Evolutionary conservation across 1,140 invertebrate genomes (phyloP), one percentile per base, ranked within the genome.

Genomic region (Leptestheria dahalacensis): DNA sequence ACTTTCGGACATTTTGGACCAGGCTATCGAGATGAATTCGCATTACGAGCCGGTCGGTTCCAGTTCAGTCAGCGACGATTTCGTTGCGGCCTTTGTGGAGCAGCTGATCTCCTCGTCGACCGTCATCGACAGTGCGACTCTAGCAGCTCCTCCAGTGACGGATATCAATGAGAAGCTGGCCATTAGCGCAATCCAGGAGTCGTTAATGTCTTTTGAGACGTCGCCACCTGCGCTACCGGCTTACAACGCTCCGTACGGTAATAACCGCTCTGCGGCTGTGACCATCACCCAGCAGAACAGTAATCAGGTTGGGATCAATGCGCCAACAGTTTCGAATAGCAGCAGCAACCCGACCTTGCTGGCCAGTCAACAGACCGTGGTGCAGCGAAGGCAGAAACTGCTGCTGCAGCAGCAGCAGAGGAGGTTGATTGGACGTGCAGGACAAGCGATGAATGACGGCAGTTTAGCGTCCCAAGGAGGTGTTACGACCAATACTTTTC

Each of bases 111-210:
- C 57, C 3, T 51, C 50, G 20, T 24, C 61, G 28, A 47, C 25
- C 24, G 15, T 59, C 41, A 11, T 53, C 26, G 28, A 28, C 41
- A 20, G 20, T 61, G 23, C 21, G 28, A 21, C 41, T 10, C 53
- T 51, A 25, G 52, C 55, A 50, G 58, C 62, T 20, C 25, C 29
- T 20, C 55, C 63, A 25, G 60, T 64, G 20, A 60, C 50, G 48
- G 75, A 75, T 41, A 70, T 80, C 64, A 82, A 82, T 65, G 86
- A 90, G 66, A 83, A 83, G 68, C 80, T 85, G 72, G 90, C 86
- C 18, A 94, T 95, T 56, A 87, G 84, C 67, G 86, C 82, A 10
- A 96, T 96, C 67, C 86, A 91, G 66, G 83, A 88, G 69, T 87
- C 86, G 67, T 74, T 96, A 60, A 94, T 94, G 89, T 84, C 84